These are phyloP conservation scores for Danio albolineatus DNA, from an alignment of 2,797 vertebrate species.

Conservation along the genomic window DNA sequence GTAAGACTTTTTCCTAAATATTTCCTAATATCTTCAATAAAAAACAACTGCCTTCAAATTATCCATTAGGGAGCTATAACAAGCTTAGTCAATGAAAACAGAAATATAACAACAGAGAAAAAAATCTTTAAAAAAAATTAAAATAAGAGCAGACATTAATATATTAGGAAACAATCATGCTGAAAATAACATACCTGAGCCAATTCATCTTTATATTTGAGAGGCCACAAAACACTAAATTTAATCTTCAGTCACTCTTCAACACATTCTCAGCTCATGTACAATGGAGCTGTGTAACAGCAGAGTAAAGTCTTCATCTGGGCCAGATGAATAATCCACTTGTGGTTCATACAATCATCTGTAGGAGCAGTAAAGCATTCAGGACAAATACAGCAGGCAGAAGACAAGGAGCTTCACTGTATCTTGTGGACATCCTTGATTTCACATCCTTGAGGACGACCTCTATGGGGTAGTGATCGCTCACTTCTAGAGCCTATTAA, in stretches of 20 bases:
- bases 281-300: slow-evolving; percentile 17
- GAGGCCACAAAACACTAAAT: background rate
- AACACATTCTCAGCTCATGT: background rate
- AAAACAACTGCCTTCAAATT: background rate
- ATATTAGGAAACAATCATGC: no score
- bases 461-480: slow-evolving; percentile 81
- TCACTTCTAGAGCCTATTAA: slow-evolving; percentile 76
- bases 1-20: background rate
- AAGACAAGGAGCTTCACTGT: background rate
- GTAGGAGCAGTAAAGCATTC: slow-evolving; percentile 43
- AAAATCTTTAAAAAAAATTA: no score
- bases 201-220: background rate
- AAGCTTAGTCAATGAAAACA: no score
- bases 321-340: slow-evolving; percentile 5
- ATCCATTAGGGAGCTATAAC: background rate
- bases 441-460: slow-evolving; percentile 67
- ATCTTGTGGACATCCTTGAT: slow-evolving; percentile 1
- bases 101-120: no score
- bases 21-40: background rate
- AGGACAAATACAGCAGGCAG: slow-evolving; percentile 34
- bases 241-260: background rate
- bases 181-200: background rate
- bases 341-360: slow-evolving; percentile 1
- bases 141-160: no score
- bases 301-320: background rate